Evolutionary conservation across 2,113 vertebrate genomes (phyloP), one percentile per base, ranked within the genome.

Genomic region (Mystacornis crossleyi): DNA sequence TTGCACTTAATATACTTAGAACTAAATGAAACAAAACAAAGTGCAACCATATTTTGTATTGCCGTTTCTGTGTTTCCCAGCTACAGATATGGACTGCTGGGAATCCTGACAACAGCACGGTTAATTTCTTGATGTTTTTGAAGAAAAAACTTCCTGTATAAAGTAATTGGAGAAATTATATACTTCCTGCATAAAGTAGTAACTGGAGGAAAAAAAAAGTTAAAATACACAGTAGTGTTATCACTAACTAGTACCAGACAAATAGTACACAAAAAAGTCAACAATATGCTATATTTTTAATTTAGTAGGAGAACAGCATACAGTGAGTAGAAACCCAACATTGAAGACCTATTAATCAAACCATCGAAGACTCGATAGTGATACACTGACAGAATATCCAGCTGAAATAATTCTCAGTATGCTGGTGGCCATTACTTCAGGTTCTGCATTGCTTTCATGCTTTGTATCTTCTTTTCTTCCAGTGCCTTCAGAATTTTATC

Each of bases 401-500:
- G 50, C 40, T 40, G 72, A 66, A 94, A 70, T 61, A 82, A 81
- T 78, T 67, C 64, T 95, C 47, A 64, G 70, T 38, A 24, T 26
- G 70, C 24, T 48, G 92, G 62, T 53, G 81, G 60, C 14, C 71
- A 53, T 92, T 97, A 97, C 95, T 97, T 98, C 87, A 91, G 82
- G 60, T 92, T 92, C 62, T 96, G 96, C 78, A 74, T 92, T 82
- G 90, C 94, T 96, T 97, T 97, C 85, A 98, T 70, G 81, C 75
- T 70, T 95, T 97, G 85, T 79, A 98, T 96, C 94, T 98, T 98
- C 87, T 98, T 97, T 75, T 98, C 98, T 92, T 97, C 98, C 42
- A 97, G 66, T 17, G 97, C 95, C 87, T 96, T 97, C 86, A 98
- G 79, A 92, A 98, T 86, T 71, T 97, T 97, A 97, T 98, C 98